These are phyloP conservation scores for Arenaria interpres DNA, from an alignment of 2,113 vertebrate genomes.

Conservation along the genomic window DNA sequence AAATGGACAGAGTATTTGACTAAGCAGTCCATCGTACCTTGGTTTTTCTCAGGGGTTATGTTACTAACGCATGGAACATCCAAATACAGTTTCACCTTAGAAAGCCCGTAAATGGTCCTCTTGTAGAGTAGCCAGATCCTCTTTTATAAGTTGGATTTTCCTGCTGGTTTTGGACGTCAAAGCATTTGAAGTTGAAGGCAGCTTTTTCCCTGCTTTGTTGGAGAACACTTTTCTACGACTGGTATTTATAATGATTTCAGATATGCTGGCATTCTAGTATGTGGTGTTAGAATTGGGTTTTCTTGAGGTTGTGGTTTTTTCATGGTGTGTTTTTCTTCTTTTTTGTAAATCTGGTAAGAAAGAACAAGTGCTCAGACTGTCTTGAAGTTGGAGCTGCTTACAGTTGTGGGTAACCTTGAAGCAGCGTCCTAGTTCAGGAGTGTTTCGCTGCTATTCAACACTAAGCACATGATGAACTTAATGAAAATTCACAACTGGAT, in stretches of 20 bases:
- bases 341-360: neutral
- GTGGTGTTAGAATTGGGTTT: neutral
- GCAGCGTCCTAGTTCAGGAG: neutral
- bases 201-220: neutral
- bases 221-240: neutral
- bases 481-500: neutral
- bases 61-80: neutral
- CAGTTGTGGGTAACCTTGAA: neutral
- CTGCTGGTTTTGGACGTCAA: neutral
- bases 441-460: rapidly evolving
- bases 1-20: neutral
- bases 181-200: neutral
- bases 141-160: neutral
- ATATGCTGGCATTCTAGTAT: neutral
- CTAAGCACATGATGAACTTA: neutral
- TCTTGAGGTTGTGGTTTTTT: neutral
- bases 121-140: neutral
- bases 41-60: neutral
- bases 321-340: neutral
- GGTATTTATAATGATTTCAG: neutral
- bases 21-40: neutral
- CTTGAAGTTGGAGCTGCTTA: neutral
- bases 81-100: neutral
- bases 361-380: neutral
- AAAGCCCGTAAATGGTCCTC: neutral